Evolutionary conservation across 2,888 invertebrate genomes (phyloP).

Genomic region (Hesperia comma): DNA sequence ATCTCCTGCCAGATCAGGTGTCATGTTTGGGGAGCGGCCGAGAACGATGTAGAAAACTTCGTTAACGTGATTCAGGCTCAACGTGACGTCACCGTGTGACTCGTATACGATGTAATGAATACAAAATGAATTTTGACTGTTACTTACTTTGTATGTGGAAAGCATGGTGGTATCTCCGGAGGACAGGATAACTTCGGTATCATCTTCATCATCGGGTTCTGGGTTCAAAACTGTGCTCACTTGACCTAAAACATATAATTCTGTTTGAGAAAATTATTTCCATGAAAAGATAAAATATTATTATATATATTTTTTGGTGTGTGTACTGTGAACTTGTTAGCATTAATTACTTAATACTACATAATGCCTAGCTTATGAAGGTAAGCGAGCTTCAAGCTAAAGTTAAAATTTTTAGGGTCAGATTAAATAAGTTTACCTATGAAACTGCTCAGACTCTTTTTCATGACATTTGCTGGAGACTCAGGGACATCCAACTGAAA

Average conservation of each 20-base stretch:
- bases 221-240: slow-evolving; percentile 88
- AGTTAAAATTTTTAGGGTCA: neutral
- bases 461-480: slow-evolving; percentile 88
- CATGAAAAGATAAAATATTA: too few species aligned
- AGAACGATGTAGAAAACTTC: too few species aligned
- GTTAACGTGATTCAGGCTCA: too few species aligned
- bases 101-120: too few species aligned
- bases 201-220: slow-evolving; percentile 88
- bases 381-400: neutral
- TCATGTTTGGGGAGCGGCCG: too few species aligned
- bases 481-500: slow-evolving; percentile 88
- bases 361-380: too few species aligned
- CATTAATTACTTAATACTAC: too few species aligned
- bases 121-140: neutral
- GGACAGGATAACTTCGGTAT: slow-evolving; percentile 87
- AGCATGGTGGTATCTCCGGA: slow-evolving; percentile 87
- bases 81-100: too few species aligned
- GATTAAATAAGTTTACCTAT: slow-evolving; percentile 77
- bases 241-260: slow-evolving; percentile 85
- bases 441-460: slow-evolving; percentile 88
- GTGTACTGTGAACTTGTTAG: too few species aligned
- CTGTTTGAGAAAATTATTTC: too few species aligned
- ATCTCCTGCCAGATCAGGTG: too few species aligned
- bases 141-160: slow-evolving; percentile 78
- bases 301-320: too few species aligned